Percentiles rank a stretch among this genome's conserved stretches.
These are phyloP conservation scores for Acheta domesticus DNA, from an alignment of 2,888 invertebrate species.

Conservation along the genomic window DNA sequence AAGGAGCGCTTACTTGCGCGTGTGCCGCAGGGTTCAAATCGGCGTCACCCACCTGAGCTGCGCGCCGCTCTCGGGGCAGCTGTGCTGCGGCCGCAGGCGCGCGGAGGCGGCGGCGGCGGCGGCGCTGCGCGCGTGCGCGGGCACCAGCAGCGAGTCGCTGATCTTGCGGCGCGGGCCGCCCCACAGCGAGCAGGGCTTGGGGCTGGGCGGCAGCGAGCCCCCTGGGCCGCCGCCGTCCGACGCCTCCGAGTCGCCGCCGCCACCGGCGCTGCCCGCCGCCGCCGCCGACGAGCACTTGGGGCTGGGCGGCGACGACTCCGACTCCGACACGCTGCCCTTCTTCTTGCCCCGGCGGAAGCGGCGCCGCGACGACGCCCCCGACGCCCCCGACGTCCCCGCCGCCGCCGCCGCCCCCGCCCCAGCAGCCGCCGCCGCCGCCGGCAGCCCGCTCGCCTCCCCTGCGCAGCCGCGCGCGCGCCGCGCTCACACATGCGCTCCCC, in stretches of 20 bases:
- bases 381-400: too few species aligned
- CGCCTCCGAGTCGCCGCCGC: conserved; percentile 29
- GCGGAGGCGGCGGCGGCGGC: background rate
- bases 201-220: conserved; percentile 33
- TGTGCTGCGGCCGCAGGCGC: conserved; percentile 32
- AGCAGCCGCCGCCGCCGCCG: too few species aligned
- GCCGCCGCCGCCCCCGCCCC: too few species aligned
- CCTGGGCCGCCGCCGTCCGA: conserved; percentile 29
- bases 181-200: conserved; percentile 31
- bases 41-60: too few species aligned
- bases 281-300: conserved; percentile 32
- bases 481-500: too few species aligned
- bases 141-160: conserved; percentile 34
- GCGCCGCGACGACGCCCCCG: conserved; percentile 22
- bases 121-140: conserved; percentile 25
- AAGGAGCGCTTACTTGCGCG: too few species aligned
- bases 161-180: conserved; percentile 34
- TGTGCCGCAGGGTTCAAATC: too few species aligned
- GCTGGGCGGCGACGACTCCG: conserved; percentile 38
- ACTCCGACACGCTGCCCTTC: conserved; percentile 40
- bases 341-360: conserved; percentile 40
- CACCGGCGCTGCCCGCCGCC: conserved; percentile 18
- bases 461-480: too few species aligned
- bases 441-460: too few species aligned
- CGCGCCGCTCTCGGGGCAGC: conserved; percentile 32